phyloP scores from a whole-genome alignment of 2,113 vertebrate species.

The Petrocephalus microphthalmus region DNA sequence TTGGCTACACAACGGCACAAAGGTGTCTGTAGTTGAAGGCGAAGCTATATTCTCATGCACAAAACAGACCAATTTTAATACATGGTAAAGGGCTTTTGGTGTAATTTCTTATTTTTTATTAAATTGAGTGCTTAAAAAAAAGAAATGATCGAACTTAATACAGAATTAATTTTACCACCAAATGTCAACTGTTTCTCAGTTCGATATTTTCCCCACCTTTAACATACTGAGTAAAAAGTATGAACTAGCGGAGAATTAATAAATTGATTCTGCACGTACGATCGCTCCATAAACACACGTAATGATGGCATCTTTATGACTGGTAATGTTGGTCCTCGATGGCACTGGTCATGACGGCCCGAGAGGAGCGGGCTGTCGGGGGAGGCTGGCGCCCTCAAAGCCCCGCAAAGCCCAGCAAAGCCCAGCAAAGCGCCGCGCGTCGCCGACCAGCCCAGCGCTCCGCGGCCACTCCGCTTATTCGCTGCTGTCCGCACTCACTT shows the following conservation, averaged over 20 bases:
- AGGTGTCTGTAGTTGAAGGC: background rate
- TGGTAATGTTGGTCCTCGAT: slow-evolving; percentile 45
- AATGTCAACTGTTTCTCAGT: background rate
- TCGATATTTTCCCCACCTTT: background rate
- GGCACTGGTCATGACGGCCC: slow-evolving; percentile 36
- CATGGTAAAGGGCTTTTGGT: background rate
- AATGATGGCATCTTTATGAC: slow-evolving; percentile 56
- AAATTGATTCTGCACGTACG: slow-evolving; percentile 65
- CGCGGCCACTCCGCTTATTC: background rate
- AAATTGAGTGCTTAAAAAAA: background rate
- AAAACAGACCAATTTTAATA: background rate
- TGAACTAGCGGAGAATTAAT: background rate
- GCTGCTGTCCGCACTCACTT: background rate
- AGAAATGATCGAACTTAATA: background rate
- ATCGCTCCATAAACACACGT: slow-evolving; percentile 53
- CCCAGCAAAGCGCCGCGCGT: slow-evolving; percentile 11
- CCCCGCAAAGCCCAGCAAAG: no score
- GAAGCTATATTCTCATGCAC: background rate
- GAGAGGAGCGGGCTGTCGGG: slow-evolving; percentile 42
- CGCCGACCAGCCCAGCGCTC: slow-evolving; percentile 19
- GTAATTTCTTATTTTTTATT: background rate
- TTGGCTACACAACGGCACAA: background rate
- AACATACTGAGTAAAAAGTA: background rate
- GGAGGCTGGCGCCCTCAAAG: no score
- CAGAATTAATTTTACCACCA: background rate